A percentile compares a stretch with the other conserved stretches of the same genome.
Conservation (phyloP, 2,797 vertebrate genomes). For the Protosalanx chinensis region DNA sequence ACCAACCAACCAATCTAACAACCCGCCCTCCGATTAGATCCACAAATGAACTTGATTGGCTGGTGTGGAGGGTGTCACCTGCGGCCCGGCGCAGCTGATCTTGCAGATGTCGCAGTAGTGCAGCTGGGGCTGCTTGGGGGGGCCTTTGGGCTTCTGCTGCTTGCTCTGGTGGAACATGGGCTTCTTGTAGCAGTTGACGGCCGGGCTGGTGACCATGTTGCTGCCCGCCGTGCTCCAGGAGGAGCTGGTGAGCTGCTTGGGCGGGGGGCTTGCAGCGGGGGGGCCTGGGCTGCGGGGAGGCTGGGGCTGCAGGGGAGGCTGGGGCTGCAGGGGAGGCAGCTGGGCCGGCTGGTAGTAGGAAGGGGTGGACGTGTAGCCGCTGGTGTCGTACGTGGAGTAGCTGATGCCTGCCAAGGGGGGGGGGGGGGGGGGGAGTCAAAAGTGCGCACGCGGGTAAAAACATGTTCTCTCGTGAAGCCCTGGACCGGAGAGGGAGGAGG, state of each 20-base stretch:
- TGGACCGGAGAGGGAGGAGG: conserved; percentile 15
- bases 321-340: conserved; percentile 49
- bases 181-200: conserved; percentile 65
- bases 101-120: conserved; percentile 88
- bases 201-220: conserved; percentile 60
- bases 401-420: conserved; percentile 62
- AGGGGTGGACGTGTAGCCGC: conserved; percentile 67
- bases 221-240: conserved; percentile 69
- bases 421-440: background rate
- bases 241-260: conserved; percentile 69
- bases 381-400: conserved; percentile 68
- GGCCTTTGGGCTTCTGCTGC: conserved; percentile 70
- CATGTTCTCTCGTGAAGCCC: too few relatives aligned
- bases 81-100: conserved; percentile 84
- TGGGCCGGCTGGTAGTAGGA: conserved; percentile 73
- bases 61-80: conserved; percentile 61
- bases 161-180: conserved; percentile 70
- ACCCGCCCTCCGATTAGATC: too few relatives aligned
- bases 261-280: conserved; percentile 56
- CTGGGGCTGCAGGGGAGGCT: conserved; percentile 49
- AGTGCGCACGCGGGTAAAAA: too few relatives aligned
- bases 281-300: too few relatives aligned
- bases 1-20: too few relatives aligned
- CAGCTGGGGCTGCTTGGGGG: conserved; percentile 75
- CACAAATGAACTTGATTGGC: too few relatives aligned